Percentiles rank a stretch among this genome's conserved stretches.
phyloP scores from a whole-genome alignment of 2,888 invertebrate genomes.

The Drosophila imparisetae region DNA sequence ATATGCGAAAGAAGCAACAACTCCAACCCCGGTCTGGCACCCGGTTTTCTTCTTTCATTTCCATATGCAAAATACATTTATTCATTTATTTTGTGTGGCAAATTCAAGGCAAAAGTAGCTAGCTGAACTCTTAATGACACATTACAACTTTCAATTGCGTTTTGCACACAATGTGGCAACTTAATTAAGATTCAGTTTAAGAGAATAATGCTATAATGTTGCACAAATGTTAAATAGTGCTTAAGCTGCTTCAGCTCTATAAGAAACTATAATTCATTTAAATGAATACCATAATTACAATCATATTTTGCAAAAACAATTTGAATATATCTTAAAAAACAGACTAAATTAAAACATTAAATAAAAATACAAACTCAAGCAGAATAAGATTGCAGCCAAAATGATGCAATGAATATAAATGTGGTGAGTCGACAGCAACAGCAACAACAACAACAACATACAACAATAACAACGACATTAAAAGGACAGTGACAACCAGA shows the following conservation, averaged over 20 bases:
- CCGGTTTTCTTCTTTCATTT: conserved; percentile 10
- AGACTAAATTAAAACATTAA: conserved; percentile 4
- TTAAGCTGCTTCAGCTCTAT: background rate
- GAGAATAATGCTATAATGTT: background rate
- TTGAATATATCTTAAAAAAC: conserved; percentile 19
- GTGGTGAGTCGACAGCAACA: conserved; percentile 16
- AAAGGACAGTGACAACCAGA: conserved; percentile 23
- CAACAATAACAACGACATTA: conserved; percentile 8
- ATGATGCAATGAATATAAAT: conserved; percentile 48
- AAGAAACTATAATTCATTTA: background rate
- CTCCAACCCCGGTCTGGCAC: background rate
- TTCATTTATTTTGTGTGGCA: conserved; percentile 12
- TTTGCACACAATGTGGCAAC: conserved; percentile 1
- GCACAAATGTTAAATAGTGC: background rate
- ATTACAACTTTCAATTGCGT: conserved; percentile 31
- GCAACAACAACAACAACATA: conserved; percentile 3
- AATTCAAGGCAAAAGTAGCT: background rate
- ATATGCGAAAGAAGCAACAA: conserved; percentile 26
- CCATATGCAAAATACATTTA: conserved; percentile 16
- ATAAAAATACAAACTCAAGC: background rate
- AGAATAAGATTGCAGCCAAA: conserved; percentile 8
- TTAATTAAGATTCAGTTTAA: background rate
- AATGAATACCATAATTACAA: background rate
- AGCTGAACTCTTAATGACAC: conserved; percentile 11
- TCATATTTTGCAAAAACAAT: background rate